These are phyloP conservation scores for Loriculus beryllinus DNA, from an alignment of 2,797 vertebrate genomes.

Conservation along the genomic window DNA sequence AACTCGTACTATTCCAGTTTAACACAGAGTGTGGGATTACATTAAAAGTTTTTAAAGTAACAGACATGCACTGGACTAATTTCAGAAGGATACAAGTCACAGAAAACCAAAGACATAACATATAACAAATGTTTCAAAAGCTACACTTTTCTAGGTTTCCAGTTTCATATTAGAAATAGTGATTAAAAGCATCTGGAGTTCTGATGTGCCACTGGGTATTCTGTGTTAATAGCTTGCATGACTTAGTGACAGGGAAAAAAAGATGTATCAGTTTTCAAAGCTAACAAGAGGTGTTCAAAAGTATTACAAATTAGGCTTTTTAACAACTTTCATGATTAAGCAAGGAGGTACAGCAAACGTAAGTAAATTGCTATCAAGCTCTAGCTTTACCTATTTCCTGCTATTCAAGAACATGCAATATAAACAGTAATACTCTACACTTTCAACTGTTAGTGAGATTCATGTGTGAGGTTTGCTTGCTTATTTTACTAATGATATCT, in stretches of 20 bases:
- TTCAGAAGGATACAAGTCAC: not conserved
- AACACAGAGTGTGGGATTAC: not conserved
- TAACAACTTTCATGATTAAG: not conserved
- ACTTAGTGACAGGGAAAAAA: not conserved
- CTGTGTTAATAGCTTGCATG: not conserved
- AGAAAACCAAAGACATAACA: not conserved
- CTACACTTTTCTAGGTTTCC: not conserved
- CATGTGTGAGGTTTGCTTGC: not conserved
- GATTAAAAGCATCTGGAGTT: not conserved
- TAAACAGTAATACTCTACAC: not conserved
- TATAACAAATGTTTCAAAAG: not conserved
- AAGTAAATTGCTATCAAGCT: not conserved
- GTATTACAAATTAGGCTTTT: not conserved
- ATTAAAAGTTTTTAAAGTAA: not conserved
- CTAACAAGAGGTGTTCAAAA: not conserved
- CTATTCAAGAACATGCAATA: slow-evolving; percentile 23
- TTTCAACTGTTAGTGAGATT: slow-evolving; percentile 43
- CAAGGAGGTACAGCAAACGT: not conserved
- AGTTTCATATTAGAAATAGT: not conserved
- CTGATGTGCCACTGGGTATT: not conserved
- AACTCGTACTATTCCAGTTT: not conserved
- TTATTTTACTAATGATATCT: slow-evolving; percentile 60
- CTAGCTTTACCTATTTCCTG: not conserved
- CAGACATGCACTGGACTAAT: not conserved
- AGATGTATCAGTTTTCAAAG: not conserved